Conservation (phyloP, 2,888 invertebrate genomes). For the Leptinotarsa juncta region DNA sequence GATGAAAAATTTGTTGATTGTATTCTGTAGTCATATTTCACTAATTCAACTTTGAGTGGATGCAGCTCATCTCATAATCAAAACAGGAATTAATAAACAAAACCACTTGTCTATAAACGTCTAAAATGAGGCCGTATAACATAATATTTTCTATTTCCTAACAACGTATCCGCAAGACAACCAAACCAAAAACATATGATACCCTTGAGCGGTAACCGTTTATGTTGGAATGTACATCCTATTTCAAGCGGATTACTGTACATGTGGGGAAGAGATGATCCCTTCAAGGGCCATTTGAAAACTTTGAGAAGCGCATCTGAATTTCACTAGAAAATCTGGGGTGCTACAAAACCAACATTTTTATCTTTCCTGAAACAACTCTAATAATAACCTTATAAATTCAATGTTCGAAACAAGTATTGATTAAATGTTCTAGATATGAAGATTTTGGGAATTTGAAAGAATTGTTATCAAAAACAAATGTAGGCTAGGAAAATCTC, state of each 20-base stretch:
- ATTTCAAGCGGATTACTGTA: not conserved
- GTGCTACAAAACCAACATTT: not conserved
- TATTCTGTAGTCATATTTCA: too few relatives aligned
- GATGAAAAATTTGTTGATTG: too few relatives aligned
- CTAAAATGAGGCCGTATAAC: slow-evolving; percentile 44
- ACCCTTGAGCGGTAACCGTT: slow-evolving; percentile 43
- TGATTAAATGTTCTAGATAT: too few relatives aligned
- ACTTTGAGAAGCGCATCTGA: not conserved
- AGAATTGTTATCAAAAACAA: too few relatives aligned
- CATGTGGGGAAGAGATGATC: slow-evolving; percentile 5
- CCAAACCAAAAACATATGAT: slow-evolving; percentile 55
- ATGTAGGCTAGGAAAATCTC: too few relatives aligned
- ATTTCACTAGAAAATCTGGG: not conserved
- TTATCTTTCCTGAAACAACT: not conserved
- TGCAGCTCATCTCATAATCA: slow-evolving; percentile 29
- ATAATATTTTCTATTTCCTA: slow-evolving; percentile 52
- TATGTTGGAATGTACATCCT: slow-evolving; percentile 15
- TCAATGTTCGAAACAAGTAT: too few relatives aligned
- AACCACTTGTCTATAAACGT: slow-evolving; percentile 47
- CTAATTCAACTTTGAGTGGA: slow-evolving; percentile 2
- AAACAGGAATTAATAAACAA: slow-evolving; percentile 38
- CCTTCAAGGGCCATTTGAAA: slow-evolving; percentile 27
- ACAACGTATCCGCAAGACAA: slow-evolving; percentile 50
- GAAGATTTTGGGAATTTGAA: too few relatives aligned
- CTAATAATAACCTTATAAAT: too few relatives aligned